These are phyloP conservation scores for Galerucella pusilla DNA, from an alignment of 2,888 invertebrate species.

Conservation along the genomic window DNA sequence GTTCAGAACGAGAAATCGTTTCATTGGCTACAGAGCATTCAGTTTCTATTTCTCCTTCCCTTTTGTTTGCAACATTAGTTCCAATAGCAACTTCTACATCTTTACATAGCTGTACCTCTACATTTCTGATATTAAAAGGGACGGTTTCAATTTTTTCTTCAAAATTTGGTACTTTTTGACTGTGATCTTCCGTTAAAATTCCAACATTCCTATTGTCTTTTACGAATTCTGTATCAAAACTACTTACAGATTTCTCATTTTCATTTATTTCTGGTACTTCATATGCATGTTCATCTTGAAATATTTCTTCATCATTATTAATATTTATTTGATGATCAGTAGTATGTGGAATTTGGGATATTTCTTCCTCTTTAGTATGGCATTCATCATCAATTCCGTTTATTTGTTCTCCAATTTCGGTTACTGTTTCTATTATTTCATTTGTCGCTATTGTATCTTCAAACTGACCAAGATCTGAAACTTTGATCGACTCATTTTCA, in stretches of 20 bases:
- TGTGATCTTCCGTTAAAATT: neutral
- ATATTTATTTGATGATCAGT: too few relatives aligned
- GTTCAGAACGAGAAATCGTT: neutral
- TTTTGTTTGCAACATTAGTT: neutral
- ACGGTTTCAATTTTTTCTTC: neutral
- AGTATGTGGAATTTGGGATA: neutral
- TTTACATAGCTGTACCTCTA: neutral
- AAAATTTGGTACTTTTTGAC: neutral
- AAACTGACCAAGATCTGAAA: neutral
- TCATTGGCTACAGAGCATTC: neutral
- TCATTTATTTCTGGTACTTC: neutral
- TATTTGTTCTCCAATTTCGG: neutral
- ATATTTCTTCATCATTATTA: neutral
- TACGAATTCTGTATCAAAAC: neutral
- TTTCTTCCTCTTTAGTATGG: neutral
- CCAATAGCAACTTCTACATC: neutral
- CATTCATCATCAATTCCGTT: too few relatives aligned
- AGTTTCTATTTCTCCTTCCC: neutral
- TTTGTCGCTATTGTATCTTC: neutral
- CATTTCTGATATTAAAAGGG: neutral
- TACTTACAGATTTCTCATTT: neutral
- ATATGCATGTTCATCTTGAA: neutral
- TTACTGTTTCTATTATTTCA: neutral
- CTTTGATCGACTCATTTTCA: neutral
- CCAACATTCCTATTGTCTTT: neutral